Evolutionary conservation across 37 sponge, comb jelly and placozoan genomes (phyloP).

Genomic region (Diacarnus erythraeanus): DNA sequence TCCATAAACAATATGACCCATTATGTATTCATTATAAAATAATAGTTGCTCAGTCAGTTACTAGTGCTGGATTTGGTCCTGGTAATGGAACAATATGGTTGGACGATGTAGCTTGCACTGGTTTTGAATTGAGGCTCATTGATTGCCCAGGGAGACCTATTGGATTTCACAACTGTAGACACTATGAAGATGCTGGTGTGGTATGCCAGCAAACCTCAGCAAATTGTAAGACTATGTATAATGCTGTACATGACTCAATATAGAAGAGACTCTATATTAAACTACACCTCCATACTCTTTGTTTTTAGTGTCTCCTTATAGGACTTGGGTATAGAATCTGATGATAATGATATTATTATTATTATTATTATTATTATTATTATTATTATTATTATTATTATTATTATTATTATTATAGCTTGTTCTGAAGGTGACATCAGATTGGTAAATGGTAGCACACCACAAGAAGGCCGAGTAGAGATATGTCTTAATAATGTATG

Average conservation of each 20-base stretch:
- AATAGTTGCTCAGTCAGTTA: background rate
- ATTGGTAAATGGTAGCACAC: conserved; percentile 21
- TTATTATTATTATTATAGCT: background rate
- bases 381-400: no score
- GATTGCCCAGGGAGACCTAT: background rate
- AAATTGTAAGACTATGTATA: no score
- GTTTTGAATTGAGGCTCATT: background rate
- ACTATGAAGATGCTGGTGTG: conserved; percentile 40
- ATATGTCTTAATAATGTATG: conserved; percentile 28
- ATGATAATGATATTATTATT: no score
- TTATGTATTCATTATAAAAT: no score
- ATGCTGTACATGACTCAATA: no score
- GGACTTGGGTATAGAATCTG: no score
- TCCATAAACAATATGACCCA: no score
- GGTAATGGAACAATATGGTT: conserved; percentile 11
- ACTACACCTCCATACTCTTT: no score
- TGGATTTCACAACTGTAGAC: conserved; percentile 1
- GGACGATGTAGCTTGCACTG: background rate
- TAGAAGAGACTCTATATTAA: no score
- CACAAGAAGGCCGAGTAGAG: conserved; percentile 55
- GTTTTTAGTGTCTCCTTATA: no score
- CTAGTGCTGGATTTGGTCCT: conserved; percentile 7
- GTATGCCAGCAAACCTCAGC: no score
- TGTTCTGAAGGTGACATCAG: background rate
- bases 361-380: no score